phyloP scores from a whole-genome alignment of 1,140 invertebrate species.

The Drosophila carrolli region DNA sequence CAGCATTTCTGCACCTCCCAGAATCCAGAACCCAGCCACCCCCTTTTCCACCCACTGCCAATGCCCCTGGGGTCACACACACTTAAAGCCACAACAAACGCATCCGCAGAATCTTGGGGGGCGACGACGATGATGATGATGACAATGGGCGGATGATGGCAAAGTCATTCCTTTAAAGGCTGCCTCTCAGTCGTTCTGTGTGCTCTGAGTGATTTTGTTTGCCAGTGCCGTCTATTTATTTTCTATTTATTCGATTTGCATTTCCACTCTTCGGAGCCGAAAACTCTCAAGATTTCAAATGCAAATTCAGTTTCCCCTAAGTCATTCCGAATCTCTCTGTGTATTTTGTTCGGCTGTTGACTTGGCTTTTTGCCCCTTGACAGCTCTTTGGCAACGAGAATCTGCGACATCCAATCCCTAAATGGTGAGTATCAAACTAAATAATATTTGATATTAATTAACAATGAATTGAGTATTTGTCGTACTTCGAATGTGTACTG shows the following conservation, averaged over 20 bases:
- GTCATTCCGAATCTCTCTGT: conserved; percentile 16
- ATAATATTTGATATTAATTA: conserved; percentile 49
- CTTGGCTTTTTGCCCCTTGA: conserved; percentile 33
- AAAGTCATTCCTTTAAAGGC: conserved; percentile 61
- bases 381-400: conserved; percentile 10
- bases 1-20: conserved; percentile 58
- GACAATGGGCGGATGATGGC: conserved; percentile 43
- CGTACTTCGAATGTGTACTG: background rate
- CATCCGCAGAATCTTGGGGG: conserved; percentile 33
- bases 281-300: conserved; percentile 64
- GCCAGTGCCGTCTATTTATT: conserved; percentile 73
- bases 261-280: conserved; percentile 60
- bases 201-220: conserved; percentile 57
- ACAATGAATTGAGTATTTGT: conserved; percentile 23
- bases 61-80: conserved; percentile 56
- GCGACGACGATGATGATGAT: conserved; percentile 41
- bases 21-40: background rate
- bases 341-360: conserved; percentile 51
- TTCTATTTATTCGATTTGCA: conserved; percentile 82
- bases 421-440: conserved; percentile 58
- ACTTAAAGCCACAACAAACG: conserved; percentile 43
- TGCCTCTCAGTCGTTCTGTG: conserved; percentile 23
- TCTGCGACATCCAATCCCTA: conserved; percentile 24
- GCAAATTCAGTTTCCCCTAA: conserved; percentile 59
- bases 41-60: conserved; percentile 21